phyloP scores from a whole-genome alignment of 2,113 vertebrate species.

The Tonatia bakeri region DNA sequence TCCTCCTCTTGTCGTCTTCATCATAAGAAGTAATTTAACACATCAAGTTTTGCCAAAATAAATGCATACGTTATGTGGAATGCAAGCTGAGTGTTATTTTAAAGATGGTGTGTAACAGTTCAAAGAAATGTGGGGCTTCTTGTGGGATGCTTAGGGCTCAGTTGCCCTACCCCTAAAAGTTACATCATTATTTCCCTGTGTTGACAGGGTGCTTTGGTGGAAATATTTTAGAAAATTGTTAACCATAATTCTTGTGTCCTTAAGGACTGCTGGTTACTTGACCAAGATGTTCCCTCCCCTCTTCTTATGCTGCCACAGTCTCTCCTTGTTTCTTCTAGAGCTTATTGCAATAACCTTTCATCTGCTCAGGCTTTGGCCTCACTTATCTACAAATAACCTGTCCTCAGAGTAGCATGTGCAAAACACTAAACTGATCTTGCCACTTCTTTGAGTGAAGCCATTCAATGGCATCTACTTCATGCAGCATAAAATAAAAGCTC shows the following conservation, averaged over 20 bases:
- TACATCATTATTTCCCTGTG: not conserved
- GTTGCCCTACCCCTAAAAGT: not conserved
- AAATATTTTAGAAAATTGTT: not conserved
- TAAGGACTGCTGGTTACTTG: not conserved
- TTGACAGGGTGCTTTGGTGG: not conserved
- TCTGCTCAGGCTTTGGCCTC: not conserved
- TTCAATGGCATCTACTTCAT: not conserved
- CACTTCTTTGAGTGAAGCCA: not conserved
- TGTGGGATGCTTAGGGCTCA: not conserved
- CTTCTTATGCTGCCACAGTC: not conserved
- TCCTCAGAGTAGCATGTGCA: not conserved
- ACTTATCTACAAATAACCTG: not conserved
- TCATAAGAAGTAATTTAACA: not conserved
- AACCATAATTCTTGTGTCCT: not conserved
- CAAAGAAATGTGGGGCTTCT: not conserved
- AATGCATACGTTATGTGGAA: not conserved
- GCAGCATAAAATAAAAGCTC: not conserved
- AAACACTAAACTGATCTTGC: not conserved
- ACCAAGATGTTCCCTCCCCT: not conserved
- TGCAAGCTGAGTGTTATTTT: not conserved
- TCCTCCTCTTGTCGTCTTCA: not conserved
- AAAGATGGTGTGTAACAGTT: not conserved
- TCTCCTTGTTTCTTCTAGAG: not conserved
- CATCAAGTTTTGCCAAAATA: not conserved
- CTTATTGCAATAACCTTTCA: not conserved